Percentiles rank a stretch among this genome's conserved stretches.
Conservation (phyloP, 2,888 invertebrate genomes). For the Acanthoscelides obtectus region DNA sequence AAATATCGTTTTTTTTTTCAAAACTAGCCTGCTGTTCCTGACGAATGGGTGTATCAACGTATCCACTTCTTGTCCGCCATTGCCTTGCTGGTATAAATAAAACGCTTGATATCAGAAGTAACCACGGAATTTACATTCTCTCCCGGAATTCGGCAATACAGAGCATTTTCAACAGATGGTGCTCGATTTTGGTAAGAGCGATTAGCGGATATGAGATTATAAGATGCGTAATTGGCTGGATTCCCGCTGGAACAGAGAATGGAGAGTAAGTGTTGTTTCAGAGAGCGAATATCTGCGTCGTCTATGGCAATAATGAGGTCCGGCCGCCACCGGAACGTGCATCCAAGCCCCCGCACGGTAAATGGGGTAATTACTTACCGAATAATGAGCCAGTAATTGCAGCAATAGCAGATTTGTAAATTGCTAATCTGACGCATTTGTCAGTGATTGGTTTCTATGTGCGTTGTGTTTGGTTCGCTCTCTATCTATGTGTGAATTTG, state of each 20-base stretch:
- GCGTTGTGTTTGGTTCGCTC: slow-evolving; percentile 19
- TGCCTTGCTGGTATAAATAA: no score
- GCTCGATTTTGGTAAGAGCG: not conserved
- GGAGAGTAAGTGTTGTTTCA: not conserved
- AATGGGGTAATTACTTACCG: slow-evolving; percentile 45
- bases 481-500: slow-evolving; percentile 15
- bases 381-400: slow-evolving; percentile 50
- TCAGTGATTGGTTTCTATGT: slow-evolving; percentile 41
- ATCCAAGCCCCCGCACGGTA: not conserved
- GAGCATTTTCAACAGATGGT: not conserved
- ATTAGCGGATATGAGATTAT: not conserved
- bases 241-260: not conserved
- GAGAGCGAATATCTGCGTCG: not conserved
- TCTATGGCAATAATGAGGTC: not conserved
- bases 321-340: not conserved
- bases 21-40: no score
- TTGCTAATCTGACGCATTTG: slow-evolving; percentile 49
- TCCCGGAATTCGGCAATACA: no score
- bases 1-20: no score
- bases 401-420: slow-evolving; percentile 50
- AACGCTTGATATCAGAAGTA: no score
- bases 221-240: not conserved
- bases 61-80: no score
- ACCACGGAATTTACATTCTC: no score
- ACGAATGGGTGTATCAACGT: no score